Evolutionary conservation across 1,140 invertebrate genomes (phyloP), one percentile per base, ranked within the genome.

Genomic region (Psilanteris sp.): DNA sequence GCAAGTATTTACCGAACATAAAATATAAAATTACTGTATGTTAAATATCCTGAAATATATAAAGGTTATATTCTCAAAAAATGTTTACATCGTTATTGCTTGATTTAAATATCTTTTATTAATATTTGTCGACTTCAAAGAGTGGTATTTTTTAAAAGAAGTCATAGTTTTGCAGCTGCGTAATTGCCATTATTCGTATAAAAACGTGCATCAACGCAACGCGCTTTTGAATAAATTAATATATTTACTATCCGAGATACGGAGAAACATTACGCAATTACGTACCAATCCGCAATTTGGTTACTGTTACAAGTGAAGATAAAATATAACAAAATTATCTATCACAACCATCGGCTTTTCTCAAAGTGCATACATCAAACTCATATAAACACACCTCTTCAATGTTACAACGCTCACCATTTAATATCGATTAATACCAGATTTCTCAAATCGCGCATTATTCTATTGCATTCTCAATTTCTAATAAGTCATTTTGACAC

Each of bases 1-100:
- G 26, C 26, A 57, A 64, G 52, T 64, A 50, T 73, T 73, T 73
- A 43, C 39, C 32, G 57, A 72, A 72, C 50, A 48, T 37, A 50
- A 46, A 20, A 3, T 20, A 62, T 50, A 72, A 72, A 72, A 72
- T 72, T 64, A 72, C 57, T 14, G 13, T 15, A 6, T 31, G 4
- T 43, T 48, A 34, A 59, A 43, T 43, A 8, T 20, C 7, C 27
- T 26, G 4, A 57, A 48, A 61, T 11, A 43, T 11, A 10, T 20
- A 5, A 2, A 20, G 2, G 2, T 20, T 20, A 20, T 20, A 20
- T 20, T 20, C 18, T 20, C 2, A 20, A 20, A 20, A 2, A 20
- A 3, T 5, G 5, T 20, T 20, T 20, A n/a, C n/a, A n/a, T n/a
- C n/a, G n/a, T n/a, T n/a, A n/a, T n/a, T n/a, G n/a, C n/a, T n/a